Evolutionary conservation across 1,140 invertebrate genomes (phyloP), one percentile per base, ranked within the genome.

Genomic region (Pseudomyrmex concolor): DNA sequence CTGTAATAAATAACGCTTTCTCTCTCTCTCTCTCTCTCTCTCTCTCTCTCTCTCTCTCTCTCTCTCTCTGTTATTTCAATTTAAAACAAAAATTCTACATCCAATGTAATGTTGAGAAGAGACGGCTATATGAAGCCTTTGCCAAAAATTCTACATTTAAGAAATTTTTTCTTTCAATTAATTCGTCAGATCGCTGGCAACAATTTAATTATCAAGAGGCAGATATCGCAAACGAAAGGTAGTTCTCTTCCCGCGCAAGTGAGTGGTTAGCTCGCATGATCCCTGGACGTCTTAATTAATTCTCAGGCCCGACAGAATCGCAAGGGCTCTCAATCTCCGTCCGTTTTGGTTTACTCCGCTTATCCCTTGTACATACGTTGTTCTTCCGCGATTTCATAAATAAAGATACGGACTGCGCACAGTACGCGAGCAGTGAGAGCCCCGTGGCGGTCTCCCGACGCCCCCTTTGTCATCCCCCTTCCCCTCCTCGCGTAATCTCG

Each of bases 301-400:
- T 77, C 50, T 34, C 12, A 48, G 48, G 25, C 7, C 50, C 74
- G 74, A 77, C 63, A 55, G 74, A 10, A 77, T 77, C 63, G 74
- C 74, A 63, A 15, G 13, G 74, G 63, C 74, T 77, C 63, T 77
- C 74, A 77, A 77, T 77, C 78, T 83, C 84, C 80, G 55, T 85
- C 84, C 45, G 10, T 63, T 43, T 63, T 15, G 43, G n/a, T 34
- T 34, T 15, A 2, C 15, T 62, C 71, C 57, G 71, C 55, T 34
- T 7, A 1, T 34, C 4, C 73, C 64, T 67, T 50, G 22, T 25
- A 25, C 25, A 3, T 25, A 25, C 67, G 50, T 34, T 62, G 59
- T 59, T 64, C 19, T 15, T n/a, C 64, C 51, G 54, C 63, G 51
- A 77, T 77, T 77, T 77, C 74, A 77, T 77, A 77, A 77, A 78